A percentile compares a stretch with the other conserved stretches of the same genome.
These are phyloP conservation scores for Bergia sp. DNA, from an alignment of 92 coral and sea anemone genomes.

Conservation along the genomic window DNA sequence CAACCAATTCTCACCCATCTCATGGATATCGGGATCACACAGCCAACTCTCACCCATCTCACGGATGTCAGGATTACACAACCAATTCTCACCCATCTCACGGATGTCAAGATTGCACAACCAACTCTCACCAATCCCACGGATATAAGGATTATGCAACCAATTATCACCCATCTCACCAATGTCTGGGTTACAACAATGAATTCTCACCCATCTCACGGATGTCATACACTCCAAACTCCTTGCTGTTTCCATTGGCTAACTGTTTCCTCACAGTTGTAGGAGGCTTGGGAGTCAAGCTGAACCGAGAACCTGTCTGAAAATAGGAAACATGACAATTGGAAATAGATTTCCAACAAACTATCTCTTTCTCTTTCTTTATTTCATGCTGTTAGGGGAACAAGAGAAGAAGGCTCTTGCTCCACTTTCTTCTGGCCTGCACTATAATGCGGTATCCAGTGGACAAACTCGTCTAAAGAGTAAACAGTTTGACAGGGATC, in stretches of 20 bases:
- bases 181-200: not conserved
- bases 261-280: constrained; percentile 51
- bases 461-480: too few species aligned
- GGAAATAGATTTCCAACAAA: not conserved
- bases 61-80: not conserved
- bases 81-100: constrained; percentile 52
- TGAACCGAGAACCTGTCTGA: constrained; percentile 79
- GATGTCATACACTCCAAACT: constrained; percentile 79
- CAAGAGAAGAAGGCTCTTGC: too few species aligned
- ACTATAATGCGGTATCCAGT: not conserved
- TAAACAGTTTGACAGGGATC: not conserved
- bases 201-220: constrained; percentile 65
- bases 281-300: constrained; percentile 67
- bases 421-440: too few species aligned
- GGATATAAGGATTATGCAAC: not conserved
- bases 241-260: constrained; percentile 51
- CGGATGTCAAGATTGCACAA: constrained; percentile 41
- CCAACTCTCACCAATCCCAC: not conserved
- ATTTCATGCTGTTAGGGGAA: too few species aligned
- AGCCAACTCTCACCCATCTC: not conserved
- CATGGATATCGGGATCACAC: constrained; percentile 45
- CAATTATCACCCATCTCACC: not conserved
- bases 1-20: constrained; percentile 49
- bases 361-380: not conserved
- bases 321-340: not conserved